Evolutionary conservation across 1,140 invertebrate species (phyloP), one percentile per base, ranked within the genome.

Genomic region (Babylonia areolata): DNA sequence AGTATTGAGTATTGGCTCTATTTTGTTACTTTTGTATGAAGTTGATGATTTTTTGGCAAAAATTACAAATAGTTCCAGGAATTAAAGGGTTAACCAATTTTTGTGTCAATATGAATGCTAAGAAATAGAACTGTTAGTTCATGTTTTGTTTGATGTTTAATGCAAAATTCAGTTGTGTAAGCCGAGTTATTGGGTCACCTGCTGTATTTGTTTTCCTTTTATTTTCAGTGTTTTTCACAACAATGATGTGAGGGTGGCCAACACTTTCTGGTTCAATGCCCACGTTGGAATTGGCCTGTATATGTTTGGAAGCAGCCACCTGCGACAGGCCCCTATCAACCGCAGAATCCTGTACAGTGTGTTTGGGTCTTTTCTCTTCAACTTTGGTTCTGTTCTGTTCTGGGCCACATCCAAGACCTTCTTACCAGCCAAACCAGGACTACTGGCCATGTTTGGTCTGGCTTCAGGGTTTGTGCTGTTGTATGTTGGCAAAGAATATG

Each of bases 371-470:
- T 89, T 91, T 6, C 83, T 92, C n/a, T 93, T 92, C 86, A 93
- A 93, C 81, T 93, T 93, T 87, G 92, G 92, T 23, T 90, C 91
- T 33, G 91, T 91, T 51, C 73, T 93, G 54, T 73, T 93, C 40
- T 91, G 90, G 91, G 92, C 91, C 37, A 88, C 91, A n/a, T 78
- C 85, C 58, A 92, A 92, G 85, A 78, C 86, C 28, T 71, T 93
- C 93, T 86, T 95, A 94, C 86, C 95, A 88, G 37, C 95, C 89
- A 78, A 93, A 89, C 79, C 95, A 93, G 91, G 46, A 85, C 87
- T 88, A 75, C 94, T 94, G 94, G 90, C 79, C 85, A 85, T 88
- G 73, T 89, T 88, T 90, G 92, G 87, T n/a, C 69, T 91, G 23
- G 73, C 82, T 20, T 87, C 90, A 58, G 90, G 86, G 31, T 69